phyloP scores from a whole-genome alignment of 2,113 vertebrate genomes.

The Prietella phreatophila region DNA sequence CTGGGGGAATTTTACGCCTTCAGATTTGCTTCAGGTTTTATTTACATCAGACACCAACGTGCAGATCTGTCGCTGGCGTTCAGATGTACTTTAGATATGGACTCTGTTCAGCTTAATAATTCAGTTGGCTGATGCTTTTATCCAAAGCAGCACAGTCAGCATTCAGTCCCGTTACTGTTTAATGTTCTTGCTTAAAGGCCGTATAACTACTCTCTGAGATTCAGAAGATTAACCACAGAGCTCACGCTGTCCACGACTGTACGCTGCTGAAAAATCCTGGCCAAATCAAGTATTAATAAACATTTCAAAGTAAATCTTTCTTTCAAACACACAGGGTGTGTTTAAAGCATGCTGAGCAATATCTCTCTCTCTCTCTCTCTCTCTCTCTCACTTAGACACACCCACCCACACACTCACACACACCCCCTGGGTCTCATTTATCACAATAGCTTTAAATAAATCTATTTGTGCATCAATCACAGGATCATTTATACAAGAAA shows the following conservation, averaged over 20 bases:
- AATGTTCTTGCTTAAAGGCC: not conserved
- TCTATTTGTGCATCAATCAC: not conserved
- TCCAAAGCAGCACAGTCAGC: not conserved
- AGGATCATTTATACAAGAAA: not conserved
- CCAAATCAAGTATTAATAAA: conserved; percentile 8
- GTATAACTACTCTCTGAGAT: not conserved
- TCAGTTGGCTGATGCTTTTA: not conserved
- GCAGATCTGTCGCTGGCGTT: not conserved
- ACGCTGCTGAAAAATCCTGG: not conserved
- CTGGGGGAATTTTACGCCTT: not conserved
- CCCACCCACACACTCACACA: not conserved
- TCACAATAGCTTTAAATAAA: not conserved
- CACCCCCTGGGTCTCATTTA: not conserved
- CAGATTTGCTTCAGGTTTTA: not conserved
- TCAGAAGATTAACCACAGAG: not conserved
- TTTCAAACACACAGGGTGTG: too few species aligned
- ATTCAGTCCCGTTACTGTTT: not conserved
- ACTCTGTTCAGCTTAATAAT: not conserved
- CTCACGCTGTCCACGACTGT: not conserved
- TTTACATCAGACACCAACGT: not conserved
- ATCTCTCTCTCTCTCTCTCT: not conserved
- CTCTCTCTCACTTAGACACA: not conserved
- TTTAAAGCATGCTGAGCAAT: not conserved
- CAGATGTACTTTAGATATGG: not conserved
- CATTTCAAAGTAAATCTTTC: not conserved